phyloP scores from a whole-genome alignment of 2,797 vertebrate species.

The Salmo trutta region DNA sequence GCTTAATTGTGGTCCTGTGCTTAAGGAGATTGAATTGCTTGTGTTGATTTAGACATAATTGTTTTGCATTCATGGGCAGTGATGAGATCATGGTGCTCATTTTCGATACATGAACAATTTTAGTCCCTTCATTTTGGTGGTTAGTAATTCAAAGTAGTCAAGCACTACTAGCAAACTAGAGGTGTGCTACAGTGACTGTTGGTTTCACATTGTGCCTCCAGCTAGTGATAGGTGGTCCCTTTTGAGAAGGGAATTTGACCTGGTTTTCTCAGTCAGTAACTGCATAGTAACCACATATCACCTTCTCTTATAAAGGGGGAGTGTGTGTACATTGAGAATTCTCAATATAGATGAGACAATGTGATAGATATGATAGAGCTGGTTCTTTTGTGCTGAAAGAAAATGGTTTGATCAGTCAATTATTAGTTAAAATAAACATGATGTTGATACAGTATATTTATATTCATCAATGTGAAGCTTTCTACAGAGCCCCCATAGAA shows the following conservation, averaged over 20 bases:
- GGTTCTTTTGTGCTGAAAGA: neutral
- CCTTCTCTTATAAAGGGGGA: neutral
- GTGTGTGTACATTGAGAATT: neutral
- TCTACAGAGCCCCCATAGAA: neutral
- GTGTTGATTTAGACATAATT: slow-evolving; percentile 36
- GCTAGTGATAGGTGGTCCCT: slow-evolving; percentile 40
- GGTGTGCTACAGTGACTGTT: too few species aligned
- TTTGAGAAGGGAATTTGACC: slow-evolving; percentile 55
- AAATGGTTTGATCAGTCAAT: neutral
- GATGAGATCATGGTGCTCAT: neutral
- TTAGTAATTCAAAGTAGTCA: too few species aligned
- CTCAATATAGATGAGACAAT: neutral
- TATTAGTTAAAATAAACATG: neutral
- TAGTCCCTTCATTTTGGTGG: neutral
- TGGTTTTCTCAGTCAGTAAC: slow-evolving; percentile 45
- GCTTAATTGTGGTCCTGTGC: slow-evolving; percentile 33
- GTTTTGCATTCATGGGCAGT: slow-evolving; percentile 15
- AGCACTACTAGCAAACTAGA: too few species aligned
- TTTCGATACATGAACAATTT: neutral
- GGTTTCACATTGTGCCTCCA: neutral
- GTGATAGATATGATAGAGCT: neutral
- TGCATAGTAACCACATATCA: slow-evolving; percentile 29
- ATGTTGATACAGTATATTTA: too few species aligned
- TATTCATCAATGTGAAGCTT: too few species aligned
- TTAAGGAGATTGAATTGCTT: slow-evolving; percentile 10